Evolutionary conservation across 1,140 invertebrate species (phyloP).

Genomic region (Venturia canescens): DNA sequence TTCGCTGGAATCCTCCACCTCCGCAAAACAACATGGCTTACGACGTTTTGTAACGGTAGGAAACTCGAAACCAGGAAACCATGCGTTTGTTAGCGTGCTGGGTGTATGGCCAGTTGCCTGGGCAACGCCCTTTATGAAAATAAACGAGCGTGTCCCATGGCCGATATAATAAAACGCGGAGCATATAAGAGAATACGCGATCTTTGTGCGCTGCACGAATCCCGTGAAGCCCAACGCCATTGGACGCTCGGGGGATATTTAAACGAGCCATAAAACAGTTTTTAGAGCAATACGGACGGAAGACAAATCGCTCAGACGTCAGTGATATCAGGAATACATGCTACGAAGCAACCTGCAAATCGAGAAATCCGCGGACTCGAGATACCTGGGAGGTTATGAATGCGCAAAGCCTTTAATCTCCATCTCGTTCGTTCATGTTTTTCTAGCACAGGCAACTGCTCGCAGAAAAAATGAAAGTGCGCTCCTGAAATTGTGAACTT

Average conservation of each 20-base stretch:
- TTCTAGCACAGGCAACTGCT: no score
- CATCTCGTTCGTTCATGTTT: background rate
- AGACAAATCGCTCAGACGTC: conserved; percentile 69
- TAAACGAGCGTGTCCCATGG: conserved; percentile 11
- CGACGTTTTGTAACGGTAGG: conserved; percentile 56
- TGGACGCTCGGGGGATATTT: conserved; percentile 53
- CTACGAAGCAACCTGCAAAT: background rate
- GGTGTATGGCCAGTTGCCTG: conserved; percentile 28
- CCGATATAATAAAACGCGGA: conserved; percentile 11
- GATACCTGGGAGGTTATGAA: background rate
- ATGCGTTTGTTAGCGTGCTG: conserved; percentile 49
- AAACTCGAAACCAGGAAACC: conserved; percentile 65
- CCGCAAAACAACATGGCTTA: conserved; percentile 26
- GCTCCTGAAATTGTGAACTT: no score
- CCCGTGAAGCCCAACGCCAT: conserved; percentile 33
- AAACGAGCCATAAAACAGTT: conserved; percentile 57
- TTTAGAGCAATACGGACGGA: conserved; percentile 55
- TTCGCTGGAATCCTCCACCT: background rate
- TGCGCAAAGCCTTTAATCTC: background rate
- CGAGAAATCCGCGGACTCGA: background rate
- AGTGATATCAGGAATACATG: conserved; percentile 65
- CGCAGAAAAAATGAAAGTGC: no score
- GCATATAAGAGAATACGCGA: background rate
- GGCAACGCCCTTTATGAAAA: conserved; percentile 20
- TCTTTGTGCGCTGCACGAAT: conserved; percentile 1